Percentiles rank a stretch among this genome's conserved stretches.
These are phyloP conservation scores for Beroe forskalii DNA, from an alignment of 37 sponge, comb jelly and placozoan species.

Conservation along the genomic window DNA sequence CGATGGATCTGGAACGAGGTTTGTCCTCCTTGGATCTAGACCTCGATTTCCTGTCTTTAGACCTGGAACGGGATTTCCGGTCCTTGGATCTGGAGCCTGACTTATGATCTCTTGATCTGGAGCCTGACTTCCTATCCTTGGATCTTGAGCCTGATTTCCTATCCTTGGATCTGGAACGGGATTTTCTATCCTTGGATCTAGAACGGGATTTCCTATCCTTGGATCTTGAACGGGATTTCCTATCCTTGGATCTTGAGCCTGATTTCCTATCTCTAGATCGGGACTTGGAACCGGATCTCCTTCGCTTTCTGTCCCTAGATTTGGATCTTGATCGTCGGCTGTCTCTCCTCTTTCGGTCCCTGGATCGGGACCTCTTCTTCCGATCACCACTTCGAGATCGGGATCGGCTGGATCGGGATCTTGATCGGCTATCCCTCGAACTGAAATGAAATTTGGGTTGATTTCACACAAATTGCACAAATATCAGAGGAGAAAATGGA, in stretches of 20 bases:
- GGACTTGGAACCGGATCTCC: constrained; percentile 17
- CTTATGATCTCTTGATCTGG: background rate
- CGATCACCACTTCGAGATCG: background rate
- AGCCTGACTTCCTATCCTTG: constrained; percentile 3
- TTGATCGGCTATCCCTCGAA: constrained; percentile 15
- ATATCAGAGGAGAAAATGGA: too few relatives aligned
- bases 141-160: background rate
- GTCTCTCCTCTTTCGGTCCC: constrained; percentile 17
- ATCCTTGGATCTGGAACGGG: background rate
- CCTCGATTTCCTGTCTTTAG: too few relatives aligned
- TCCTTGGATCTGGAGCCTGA: background rate
- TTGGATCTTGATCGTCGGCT: constrained; percentile 12
- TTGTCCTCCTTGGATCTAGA: background rate
- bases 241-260: constrained; percentile 4
- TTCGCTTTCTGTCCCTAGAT: background rate
- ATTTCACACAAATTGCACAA: background rate
- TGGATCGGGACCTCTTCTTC: constrained; percentile 14
- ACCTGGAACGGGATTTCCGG: background rate
- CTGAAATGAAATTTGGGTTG: background rate
- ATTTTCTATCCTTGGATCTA: background rate
- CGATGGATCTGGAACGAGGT: background rate
- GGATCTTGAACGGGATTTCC: constrained; percentile 22
- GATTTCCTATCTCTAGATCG: background rate
- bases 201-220: constrained; percentile 5
- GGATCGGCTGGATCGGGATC: constrained; percentile 26